phyloP scores from a whole-genome alignment of 1,140 invertebrate species.

The Helicoverpa zea region DNA sequence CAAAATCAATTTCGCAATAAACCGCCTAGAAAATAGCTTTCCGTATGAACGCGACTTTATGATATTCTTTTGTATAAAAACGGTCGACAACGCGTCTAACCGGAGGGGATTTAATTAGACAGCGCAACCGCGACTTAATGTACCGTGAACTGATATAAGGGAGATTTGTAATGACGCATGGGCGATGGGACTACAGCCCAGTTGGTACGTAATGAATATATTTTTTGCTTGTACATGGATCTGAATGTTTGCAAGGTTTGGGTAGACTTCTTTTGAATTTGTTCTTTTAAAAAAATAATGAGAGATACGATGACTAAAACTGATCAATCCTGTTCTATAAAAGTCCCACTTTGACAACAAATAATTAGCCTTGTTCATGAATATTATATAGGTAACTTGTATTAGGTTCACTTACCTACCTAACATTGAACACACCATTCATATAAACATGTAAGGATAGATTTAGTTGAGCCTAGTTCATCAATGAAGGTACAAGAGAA shows the following conservation, averaged over 20 bases:
- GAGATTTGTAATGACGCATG: conserved; percentile 71
- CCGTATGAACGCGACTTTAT: conserved; percentile 42
- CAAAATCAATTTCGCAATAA: not conserved
- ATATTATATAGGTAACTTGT: too few species aligned
- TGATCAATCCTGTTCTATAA: too few species aligned
- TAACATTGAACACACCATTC: too few species aligned
- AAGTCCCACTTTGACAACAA: too few species aligned
- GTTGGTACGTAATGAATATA: conserved; percentile 42
- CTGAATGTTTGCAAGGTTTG: not conserved
- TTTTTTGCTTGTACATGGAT: conserved; percentile 12
- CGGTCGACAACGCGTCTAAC: conserved; percentile 65
- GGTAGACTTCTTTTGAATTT: not conserved
- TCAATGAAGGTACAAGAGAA: too few species aligned
- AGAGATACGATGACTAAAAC: too few species aligned
- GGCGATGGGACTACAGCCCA: conserved; percentile 20
- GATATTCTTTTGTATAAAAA: conserved; percentile 67
- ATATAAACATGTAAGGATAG: too few species aligned
- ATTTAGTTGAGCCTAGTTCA: too few species aligned
- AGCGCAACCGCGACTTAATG: conserved; percentile 75
- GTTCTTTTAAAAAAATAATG: not conserved
- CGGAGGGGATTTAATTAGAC: conserved; percentile 81
- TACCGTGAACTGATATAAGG: conserved; percentile 74
- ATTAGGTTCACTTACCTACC: too few species aligned
- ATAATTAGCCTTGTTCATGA: too few species aligned
- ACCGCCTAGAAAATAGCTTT: conserved; percentile 7